Evolutionary conservation across 2,797 vertebrate genomes (phyloP).

Genomic region (Serranus cabrilla): DNA sequence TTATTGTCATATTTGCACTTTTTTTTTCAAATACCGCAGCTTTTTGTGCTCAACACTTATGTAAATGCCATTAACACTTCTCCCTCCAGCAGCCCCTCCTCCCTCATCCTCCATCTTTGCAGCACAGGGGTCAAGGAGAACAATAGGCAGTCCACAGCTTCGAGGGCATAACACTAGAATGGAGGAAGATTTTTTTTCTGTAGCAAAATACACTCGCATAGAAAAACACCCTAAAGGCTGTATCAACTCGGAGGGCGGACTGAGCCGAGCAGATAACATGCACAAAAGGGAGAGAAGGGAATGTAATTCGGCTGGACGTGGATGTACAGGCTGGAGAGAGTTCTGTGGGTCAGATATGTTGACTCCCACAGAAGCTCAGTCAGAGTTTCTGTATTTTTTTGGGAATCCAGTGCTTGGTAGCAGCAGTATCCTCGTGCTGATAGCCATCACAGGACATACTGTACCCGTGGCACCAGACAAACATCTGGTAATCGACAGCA

Average conservation of each 20-base stretch:
- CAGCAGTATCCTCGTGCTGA: constrained; percentile 20
- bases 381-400: background rate
- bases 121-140: constrained; percentile 66
- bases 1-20: constrained; percentile 1
- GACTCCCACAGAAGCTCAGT: constrained; percentile 9
- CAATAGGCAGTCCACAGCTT: constrained; percentile 50
- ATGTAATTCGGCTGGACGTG: constrained; percentile 22
- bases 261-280: constrained; percentile 39
- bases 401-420: background rate
- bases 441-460: constrained; percentile 45
- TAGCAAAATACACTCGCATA: constrained; percentile 40
- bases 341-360: background rate
- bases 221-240: constrained; percentile 38
- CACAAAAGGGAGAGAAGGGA: background rate
- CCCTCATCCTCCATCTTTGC: constrained; percentile 26
- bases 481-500: constrained; percentile 55
- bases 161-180: constrained; percentile 29
- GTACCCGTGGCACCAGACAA: constrained; percentile 46
- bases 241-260: constrained; percentile 22
- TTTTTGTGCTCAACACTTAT: constrained; percentile 34
- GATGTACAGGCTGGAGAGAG: constrained; percentile 19
- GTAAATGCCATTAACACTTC: constrained; percentile 57
- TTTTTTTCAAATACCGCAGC: background rate
- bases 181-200: constrained; percentile 8
- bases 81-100: constrained; percentile 31